Evolutionary conservation across 2,113 vertebrate species (phyloP).

Genomic region (Litocranius walleri): DNA sequence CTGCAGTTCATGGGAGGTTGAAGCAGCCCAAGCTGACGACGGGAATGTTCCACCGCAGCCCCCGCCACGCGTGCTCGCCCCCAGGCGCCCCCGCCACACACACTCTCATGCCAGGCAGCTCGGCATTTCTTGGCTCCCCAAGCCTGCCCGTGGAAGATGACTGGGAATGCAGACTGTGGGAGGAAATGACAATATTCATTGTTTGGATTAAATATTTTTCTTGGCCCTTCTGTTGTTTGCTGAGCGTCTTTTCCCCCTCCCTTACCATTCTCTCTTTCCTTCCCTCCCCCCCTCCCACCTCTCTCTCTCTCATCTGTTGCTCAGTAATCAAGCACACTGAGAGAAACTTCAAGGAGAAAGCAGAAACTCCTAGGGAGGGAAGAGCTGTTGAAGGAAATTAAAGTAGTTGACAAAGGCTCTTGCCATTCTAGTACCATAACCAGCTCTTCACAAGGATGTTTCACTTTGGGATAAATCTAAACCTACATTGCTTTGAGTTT

Average conservation of each 20-base stretch:
- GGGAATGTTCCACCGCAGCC: neutral
- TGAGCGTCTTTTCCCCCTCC: slow-evolving; percentile 56
- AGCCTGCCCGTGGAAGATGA: slow-evolving; percentile 72
- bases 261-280: neutral
- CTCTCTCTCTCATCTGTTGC: slow-evolving; percentile 13
- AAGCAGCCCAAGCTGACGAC: neutral
- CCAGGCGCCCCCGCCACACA: neutral
- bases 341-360: slow-evolving; percentile 47
- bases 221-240: slow-evolving; percentile 74
- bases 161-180: slow-evolving; percentile 82
- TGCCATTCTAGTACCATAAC: neutral
- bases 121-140: slow-evolving; percentile 72
- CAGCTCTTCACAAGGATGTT: neutral
- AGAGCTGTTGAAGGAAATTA: neutral
- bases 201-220: slow-evolving; percentile 83
- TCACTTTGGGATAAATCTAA: neutral
- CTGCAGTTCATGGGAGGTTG: neutral
- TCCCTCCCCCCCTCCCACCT: neutral
- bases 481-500: neutral
- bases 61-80: slow-evolving; percentile 11
- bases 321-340: slow-evolving; percentile 29
- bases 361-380: slow-evolving; percentile 10
- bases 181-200: slow-evolving; percentile 80
- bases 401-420: neutral
- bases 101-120: slow-evolving; percentile 59